Conservation (phyloP, 2,797 vertebrate species). For the Propithecus deckenii region DNA sequence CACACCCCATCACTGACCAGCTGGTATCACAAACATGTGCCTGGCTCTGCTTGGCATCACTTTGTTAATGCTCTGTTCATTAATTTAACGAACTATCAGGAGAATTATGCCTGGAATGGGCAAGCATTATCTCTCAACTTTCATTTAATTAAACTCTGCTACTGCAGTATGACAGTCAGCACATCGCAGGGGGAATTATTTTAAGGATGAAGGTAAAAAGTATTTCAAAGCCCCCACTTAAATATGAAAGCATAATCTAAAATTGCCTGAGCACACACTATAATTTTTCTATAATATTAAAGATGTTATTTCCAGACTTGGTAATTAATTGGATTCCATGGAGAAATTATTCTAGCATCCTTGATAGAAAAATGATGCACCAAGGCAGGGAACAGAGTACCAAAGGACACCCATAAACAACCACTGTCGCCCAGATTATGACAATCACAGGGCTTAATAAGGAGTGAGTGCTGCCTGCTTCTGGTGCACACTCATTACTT, state of each 20-base stretch:
- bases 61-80: constrained; percentile 80
- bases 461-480: constrained; percentile 78
- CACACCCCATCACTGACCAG: constrained; percentile 26
- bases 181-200: constrained; percentile 79
- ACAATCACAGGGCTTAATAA: constrained; percentile 76
- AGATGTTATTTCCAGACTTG: constrained; percentile 81
- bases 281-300: constrained; percentile 82
- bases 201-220: constrained; percentile 80
- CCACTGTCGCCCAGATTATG: constrained; percentile 70
- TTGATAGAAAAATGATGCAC: constrained; percentile 75
- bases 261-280: constrained; percentile 74
- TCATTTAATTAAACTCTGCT: constrained; percentile 85
- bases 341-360: constrained; percentile 82
- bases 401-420: constrained; percentile 79
- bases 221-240: constrained; percentile 78
- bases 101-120: constrained; percentile 79
- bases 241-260: constrained; percentile 80
- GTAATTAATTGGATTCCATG: constrained; percentile 84
- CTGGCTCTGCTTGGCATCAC: constrained; percentile 78
- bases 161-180: constrained; percentile 82
- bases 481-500: constrained; percentile 60
- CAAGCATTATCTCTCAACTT: constrained; percentile 83
- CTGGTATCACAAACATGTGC: constrained; percentile 63
- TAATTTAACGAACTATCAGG: constrained; percentile 85
- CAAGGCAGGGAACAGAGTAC: constrained; percentile 72